A percentile compares a stretch with the other conserved stretches of the same genome.
phyloP scores from a whole-genome alignment of 2,797 vertebrate genomes.

The Mastacembelus armatus region DNA sequence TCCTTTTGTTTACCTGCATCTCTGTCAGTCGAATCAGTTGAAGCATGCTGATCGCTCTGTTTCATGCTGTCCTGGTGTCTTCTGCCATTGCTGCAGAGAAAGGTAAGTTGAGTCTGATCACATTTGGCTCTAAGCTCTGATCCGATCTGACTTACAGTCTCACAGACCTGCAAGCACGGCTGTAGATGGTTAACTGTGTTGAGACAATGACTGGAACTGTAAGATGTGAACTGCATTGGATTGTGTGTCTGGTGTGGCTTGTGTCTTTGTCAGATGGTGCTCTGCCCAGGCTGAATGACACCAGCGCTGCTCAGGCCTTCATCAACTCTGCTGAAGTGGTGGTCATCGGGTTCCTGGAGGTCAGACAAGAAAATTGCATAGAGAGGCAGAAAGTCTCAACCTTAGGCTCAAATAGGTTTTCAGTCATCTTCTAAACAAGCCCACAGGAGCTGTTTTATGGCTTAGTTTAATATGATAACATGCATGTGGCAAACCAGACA shows the following conservation, averaged over 20 bases:
- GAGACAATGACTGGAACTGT: neutral
- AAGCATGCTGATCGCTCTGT: constrained; percentile 66
- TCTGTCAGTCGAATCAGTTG: neutral
- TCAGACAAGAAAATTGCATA: constrained; percentile 56
- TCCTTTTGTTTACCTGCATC: constrained; percentile 3
- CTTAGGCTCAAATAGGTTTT: constrained; percentile 21
- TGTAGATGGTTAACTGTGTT: neutral
- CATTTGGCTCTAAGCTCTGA: neutral
- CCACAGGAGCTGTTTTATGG: constrained; percentile 10
- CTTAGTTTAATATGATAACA: constrained; percentile 25
- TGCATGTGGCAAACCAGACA: constrained; percentile 38
- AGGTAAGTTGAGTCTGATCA: constrained; percentile 66
- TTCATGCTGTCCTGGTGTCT: constrained; percentile 63
- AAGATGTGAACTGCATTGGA: neutral
- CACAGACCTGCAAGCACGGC: neutral
- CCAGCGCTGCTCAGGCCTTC: constrained; percentile 77
- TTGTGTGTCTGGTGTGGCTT: neutral
- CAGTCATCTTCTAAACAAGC: constrained; percentile 5
- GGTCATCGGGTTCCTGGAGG: constrained; percentile 85
- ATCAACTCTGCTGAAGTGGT: constrained; percentile 82
- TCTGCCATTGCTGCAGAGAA: constrained; percentile 60
- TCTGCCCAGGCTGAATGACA: constrained; percentile 71
- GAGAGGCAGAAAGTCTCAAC: neutral
- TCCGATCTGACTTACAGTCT: neutral
- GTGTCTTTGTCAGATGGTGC: constrained; percentile 57